A percentile compares a stretch with the other conserved stretches of the same genome.
Conservation (phyloP, 2,888 invertebrate species). For the Lydus trimaculatus region DNA sequence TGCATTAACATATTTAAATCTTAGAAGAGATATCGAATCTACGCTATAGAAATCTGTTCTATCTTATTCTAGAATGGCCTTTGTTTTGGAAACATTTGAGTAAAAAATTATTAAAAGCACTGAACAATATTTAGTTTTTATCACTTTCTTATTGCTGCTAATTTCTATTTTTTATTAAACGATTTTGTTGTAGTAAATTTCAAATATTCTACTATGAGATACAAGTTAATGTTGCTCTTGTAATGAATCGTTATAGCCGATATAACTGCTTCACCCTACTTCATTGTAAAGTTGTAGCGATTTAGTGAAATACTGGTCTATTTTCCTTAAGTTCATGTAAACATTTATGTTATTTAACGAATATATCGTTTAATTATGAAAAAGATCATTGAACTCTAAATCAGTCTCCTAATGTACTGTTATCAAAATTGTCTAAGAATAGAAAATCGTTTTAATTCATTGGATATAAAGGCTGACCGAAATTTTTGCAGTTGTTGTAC, state of each 20-base stretch:
- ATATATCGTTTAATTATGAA: slow-evolving; percentile 15
- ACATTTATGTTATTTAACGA: neutral
- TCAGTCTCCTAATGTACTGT: slow-evolving; percentile 16
- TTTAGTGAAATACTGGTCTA: slow-evolving; percentile 5
- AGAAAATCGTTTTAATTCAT: slow-evolving; percentile 55
- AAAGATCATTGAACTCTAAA: neutral
- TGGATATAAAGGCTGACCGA: slow-evolving; percentile 56
- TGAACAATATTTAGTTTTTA: neutral
- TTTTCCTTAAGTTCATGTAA: neutral
- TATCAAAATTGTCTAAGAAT: slow-evolving; percentile 43
- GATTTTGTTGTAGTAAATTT: slow-evolving; percentile 7
- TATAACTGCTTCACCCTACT: slow-evolving; percentile 8
- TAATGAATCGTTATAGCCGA: slow-evolving; percentile 15
- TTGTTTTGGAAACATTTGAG: neutral
- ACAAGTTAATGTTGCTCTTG: slow-evolving; percentile 1
- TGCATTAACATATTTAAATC: neutral
- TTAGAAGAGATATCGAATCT: neutral
- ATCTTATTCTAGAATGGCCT: neutral
- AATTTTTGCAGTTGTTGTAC: slow-evolving; percentile 50
- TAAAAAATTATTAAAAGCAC: neutral
- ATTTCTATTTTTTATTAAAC: slow-evolving; percentile 9
- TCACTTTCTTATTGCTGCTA: neutral
- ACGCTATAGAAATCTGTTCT: neutral
- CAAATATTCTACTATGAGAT: slow-evolving; percentile 2
- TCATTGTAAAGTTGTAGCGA: neutral